Percentiles rank a stretch among this genome's conserved stretches.
phyloP scores from a whole-genome alignment of 1,140 invertebrate genomes.

The Ceratina calcarata region DNA sequence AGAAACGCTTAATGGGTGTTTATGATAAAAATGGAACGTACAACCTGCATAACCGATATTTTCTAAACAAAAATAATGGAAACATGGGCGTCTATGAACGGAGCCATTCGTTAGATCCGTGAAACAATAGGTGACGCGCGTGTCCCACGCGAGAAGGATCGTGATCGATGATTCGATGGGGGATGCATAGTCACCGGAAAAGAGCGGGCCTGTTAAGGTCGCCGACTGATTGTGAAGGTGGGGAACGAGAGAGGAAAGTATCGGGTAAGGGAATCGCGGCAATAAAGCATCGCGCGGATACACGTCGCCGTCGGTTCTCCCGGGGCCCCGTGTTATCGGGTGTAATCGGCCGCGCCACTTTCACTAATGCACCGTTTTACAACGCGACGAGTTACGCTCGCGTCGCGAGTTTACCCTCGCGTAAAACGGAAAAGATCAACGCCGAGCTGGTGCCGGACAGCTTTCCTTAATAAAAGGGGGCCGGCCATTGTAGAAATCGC shows the following conservation, averaged over 20 bases:
- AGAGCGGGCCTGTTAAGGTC: slow-evolving; percentile 11
- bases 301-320: slow-evolving; percentile 1
- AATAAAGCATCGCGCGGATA: slow-evolving; percentile 39
- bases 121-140: background rate
- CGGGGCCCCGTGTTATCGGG: slow-evolving; percentile 50
- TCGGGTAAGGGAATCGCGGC: slow-evolving; percentile 9
- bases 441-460: background rate
- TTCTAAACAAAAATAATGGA: too few species aligned
- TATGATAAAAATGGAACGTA: too few species aligned
- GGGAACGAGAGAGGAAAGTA: slow-evolving; percentile 29
- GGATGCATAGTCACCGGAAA: background rate
- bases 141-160: background rate
- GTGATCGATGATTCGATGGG: background rate
- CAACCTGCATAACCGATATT: too few species aligned
- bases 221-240: too few species aligned
- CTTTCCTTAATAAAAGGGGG: slow-evolving; percentile 34
- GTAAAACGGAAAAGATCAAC: slow-evolving; percentile 13
- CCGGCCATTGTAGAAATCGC: slow-evolving; percentile 38
- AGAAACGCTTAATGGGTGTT: too few species aligned
- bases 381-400: slow-evolving; percentile 59
- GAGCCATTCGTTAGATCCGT: background rate
- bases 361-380: slow-evolving; percentile 66
- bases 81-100: background rate
- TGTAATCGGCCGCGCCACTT: slow-evolving; percentile 62
- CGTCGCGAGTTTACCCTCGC: slow-evolving; percentile 51